These are phyloP conservation scores for Pseudoatta argentina DNA, from an alignment of 1,140 invertebrate species.

Conservation along the genomic window DNA sequence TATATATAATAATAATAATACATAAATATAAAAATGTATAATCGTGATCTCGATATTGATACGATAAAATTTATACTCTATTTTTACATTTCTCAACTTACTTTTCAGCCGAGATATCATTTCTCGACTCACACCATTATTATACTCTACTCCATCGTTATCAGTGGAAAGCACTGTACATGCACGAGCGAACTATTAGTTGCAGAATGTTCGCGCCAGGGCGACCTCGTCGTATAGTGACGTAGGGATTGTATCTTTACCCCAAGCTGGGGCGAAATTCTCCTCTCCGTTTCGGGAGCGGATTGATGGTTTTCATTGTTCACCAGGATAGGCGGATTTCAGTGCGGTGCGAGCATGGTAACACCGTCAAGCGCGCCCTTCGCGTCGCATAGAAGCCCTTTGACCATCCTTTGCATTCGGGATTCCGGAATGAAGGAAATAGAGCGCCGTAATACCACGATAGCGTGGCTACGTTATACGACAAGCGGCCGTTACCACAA, in stretches of 20 bases:
- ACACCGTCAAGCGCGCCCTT: slow-evolving; percentile 62
- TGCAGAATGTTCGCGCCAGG: slow-evolving; percentile 57
- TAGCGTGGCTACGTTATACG: slow-evolving; percentile 37
- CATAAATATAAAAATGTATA: background rate
- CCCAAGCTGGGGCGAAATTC: slow-evolving; percentile 51
- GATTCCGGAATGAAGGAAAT: slow-evolving; percentile 69
- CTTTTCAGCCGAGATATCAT: background rate
- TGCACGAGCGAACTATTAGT: slow-evolving; percentile 60
- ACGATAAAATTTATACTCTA: background rate
- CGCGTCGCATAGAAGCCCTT: slow-evolving; percentile 72
- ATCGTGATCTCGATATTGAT: background rate
- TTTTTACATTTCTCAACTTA: background rate
- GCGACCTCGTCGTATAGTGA: slow-evolving; percentile 55
- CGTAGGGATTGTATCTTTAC: slow-evolving; percentile 43
- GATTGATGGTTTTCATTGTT: slow-evolving; percentile 82
- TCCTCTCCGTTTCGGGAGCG: slow-evolving; percentile 70
- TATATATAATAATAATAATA: no score
- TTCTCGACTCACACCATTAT: slow-evolving; percentile 38
- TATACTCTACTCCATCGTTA: slow-evolving; percentile 25
- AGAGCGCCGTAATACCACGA: slow-evolving; percentile 63
- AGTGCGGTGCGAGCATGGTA: slow-evolving; percentile 67
- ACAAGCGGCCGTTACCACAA: slow-evolving; percentile 55
- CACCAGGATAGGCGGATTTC: slow-evolving; percentile 75
- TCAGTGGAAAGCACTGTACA: slow-evolving; percentile 52
- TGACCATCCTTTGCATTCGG: slow-evolving; percentile 78